A percentile compares a stretch with the other conserved stretches of the same genome.
Conservation (phyloP, 2,797 vertebrate genomes). For the Chelon labrosus region DNA sequence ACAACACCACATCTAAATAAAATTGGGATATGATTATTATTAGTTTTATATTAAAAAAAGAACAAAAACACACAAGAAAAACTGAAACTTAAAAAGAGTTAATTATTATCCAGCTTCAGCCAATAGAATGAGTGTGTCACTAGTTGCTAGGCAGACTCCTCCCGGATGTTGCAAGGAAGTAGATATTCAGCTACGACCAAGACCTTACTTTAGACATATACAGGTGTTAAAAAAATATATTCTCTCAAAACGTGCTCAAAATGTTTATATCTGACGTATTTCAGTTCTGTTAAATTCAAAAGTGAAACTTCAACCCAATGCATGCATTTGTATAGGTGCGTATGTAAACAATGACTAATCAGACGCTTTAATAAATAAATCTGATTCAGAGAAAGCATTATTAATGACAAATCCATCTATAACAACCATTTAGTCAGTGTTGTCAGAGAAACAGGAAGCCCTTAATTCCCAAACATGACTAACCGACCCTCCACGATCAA, state of each 20-base stretch:
- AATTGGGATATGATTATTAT: not conserved
- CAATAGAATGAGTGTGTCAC: conserved; percentile 59
- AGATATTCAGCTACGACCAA: not conserved
- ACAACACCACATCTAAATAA: not conserved
- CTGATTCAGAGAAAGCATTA: too few species aligned
- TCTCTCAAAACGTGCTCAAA: not conserved
- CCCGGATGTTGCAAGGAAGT: not conserved
- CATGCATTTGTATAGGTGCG: not conserved
- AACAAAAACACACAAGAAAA: not conserved
- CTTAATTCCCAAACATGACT: too few species aligned
- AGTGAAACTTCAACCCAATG: not conserved
- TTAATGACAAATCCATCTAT: too few species aligned
- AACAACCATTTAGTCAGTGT: too few species aligned
- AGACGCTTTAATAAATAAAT: not conserved
- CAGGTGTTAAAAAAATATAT: not conserved
- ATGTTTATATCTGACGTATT: too few species aligned
- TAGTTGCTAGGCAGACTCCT: conserved; percentile 72
- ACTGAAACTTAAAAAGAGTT: not conserved
- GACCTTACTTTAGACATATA: not conserved
- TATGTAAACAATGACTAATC: conserved; percentile 1
- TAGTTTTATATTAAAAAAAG: too few species aligned
- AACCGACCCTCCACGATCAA: not conserved
- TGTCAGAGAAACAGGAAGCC: too few species aligned
- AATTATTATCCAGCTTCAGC: conserved; percentile 5
- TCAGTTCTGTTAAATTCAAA: not conserved